phyloP scores from a whole-genome alignment of 2,113 vertebrate genomes.

The Ariopsis seemanni region DNA sequence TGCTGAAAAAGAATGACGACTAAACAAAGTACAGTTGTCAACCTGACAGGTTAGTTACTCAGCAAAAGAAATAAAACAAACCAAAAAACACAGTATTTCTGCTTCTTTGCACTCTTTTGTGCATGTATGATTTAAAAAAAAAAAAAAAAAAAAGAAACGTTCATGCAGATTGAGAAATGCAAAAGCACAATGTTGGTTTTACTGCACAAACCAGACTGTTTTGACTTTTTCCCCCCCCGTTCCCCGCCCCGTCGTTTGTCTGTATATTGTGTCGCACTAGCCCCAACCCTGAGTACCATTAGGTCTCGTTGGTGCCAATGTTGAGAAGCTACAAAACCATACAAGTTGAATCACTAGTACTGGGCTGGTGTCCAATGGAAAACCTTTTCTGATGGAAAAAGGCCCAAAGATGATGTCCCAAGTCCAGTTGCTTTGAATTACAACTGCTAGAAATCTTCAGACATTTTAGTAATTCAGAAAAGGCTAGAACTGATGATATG shows the following conservation, averaged over 20 bases:
- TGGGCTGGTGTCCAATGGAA: slow-evolving; percentile 10
- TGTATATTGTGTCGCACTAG: slow-evolving; percentile 20
- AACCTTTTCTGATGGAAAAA: background rate
- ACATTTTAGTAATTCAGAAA: slow-evolving; percentile 33
- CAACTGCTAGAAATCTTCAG: slow-evolving; percentile 13
- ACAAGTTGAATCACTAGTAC: background rate
- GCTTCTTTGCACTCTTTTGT: background rate
- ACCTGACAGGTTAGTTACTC: background rate
- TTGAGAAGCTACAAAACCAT: background rate
- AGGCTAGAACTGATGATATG: slow-evolving; percentile 41
- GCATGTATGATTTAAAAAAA: background rate
- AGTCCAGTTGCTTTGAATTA: slow-evolving; percentile 24
- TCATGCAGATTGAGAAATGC: background rate
- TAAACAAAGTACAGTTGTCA: background rate
- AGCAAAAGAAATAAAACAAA: background rate
- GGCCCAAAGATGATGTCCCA: background rate
- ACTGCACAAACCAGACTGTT: background rate
- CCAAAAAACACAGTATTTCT: background rate
- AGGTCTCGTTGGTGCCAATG: background rate
- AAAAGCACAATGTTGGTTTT: slow-evolving; percentile 3
- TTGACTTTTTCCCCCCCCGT: background rate
- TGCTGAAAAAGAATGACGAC: background rate
- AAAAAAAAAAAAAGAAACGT: background rate
- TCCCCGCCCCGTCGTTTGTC: slow-evolving; percentile 3
- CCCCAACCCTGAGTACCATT: slow-evolving; percentile 16